Evolutionary conservation across 2,113 vertebrate species (phyloP).

Genomic region (Melanerpes aurifrons): DNA sequence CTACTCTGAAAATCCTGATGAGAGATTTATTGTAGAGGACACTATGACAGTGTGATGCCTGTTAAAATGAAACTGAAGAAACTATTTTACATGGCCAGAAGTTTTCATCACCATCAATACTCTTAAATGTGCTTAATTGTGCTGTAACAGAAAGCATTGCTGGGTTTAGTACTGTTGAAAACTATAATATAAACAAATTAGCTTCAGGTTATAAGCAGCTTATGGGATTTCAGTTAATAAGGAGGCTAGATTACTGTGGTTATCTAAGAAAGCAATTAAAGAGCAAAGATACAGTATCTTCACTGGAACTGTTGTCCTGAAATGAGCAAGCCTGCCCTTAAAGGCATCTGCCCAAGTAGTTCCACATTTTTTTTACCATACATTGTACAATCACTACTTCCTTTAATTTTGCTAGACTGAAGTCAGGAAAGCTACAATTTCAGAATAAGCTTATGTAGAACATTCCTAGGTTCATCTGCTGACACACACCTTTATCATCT

Average conservation of each 20-base stretch:
- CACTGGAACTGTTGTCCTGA: neutral
- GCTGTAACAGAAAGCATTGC: neutral
- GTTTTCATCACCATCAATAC: neutral
- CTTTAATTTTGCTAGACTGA: neutral
- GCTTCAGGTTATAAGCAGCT: slow-evolving; percentile 41
- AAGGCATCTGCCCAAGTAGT: neutral
- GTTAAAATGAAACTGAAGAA: neutral
- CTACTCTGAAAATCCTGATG: neutral
- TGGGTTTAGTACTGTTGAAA: neutral
- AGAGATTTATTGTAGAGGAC: neutral
- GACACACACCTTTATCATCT: neutral
- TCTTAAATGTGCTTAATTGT: neutral
- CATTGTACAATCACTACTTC: neutral
- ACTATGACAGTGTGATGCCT: neutral
- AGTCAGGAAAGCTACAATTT: neutral
- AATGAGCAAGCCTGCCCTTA: neutral
- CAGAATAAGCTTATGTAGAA: neutral
- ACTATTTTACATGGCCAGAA: neutral
- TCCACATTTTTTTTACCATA: neutral
- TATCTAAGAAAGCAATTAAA: slow-evolving; percentile 25
- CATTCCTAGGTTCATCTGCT: neutral
- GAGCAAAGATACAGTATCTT: slow-evolving; percentile 16
- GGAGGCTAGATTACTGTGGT: slow-evolving; percentile 28
- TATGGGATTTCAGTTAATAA: slow-evolving; percentile 40
- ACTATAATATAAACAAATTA: slow-evolving; percentile 3